These are phyloP conservation scores for Magallana nippona DNA, from an alignment of 2,888 invertebrate genomes.

Conservation along the genomic window DNA sequence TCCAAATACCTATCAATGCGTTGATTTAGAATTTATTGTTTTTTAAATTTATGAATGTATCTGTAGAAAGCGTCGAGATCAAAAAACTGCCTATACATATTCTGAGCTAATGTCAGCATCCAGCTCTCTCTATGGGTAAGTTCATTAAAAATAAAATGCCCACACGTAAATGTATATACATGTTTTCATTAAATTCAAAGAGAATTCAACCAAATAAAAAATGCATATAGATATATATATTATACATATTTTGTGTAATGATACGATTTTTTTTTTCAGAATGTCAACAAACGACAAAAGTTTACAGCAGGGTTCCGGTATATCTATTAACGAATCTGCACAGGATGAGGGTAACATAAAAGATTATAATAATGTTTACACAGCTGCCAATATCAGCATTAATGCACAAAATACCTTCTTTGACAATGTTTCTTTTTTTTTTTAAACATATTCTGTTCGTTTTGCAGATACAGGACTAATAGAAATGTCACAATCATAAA, in stretches of 20 bases:
- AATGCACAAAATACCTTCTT: too few species aligned
- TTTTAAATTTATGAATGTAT: not conserved
- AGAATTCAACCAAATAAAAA: too few species aligned
- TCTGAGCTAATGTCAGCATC: slow-evolving; percentile 13
- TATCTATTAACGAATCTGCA: not conserved
- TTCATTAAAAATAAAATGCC: not conserved
- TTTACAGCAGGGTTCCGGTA: not conserved
- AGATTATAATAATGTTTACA: too few species aligned
- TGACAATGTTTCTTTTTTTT: too few species aligned
- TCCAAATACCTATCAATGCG: too few species aligned
- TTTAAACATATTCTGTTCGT: too few species aligned
- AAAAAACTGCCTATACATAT: not conserved
- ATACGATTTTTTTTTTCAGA: not conserved
- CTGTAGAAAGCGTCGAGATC: not conserved
- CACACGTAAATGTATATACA: too few species aligned
- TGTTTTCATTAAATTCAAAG: too few species aligned
- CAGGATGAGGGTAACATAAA: not conserved
- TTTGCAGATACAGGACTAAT: not conserved
- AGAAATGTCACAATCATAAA: not conserved
- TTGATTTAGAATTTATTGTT: not conserved
- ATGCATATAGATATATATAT: too few species aligned
- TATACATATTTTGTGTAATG: too few species aligned
- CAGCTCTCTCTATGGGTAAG: not conserved
- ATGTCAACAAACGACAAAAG: not conserved
- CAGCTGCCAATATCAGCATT: too few species aligned